Base-by-base conservation (phyloP, 2,888 invertebrate species). In the Agrilus mali region DNA sequence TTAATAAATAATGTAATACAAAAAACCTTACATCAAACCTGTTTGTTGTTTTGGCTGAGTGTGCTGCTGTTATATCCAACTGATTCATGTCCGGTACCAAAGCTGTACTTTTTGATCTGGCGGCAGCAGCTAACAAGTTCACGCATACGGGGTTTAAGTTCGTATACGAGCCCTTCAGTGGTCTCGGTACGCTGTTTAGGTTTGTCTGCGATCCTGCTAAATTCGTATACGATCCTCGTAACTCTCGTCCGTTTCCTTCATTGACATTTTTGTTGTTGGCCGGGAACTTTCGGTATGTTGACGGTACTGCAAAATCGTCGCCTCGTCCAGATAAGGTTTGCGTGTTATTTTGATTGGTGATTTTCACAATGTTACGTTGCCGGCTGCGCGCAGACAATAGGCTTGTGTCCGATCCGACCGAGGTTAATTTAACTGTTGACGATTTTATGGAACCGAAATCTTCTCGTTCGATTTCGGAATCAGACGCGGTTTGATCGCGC, bases 81-180 rank as follows among this genome's bases (percentile, higher is more conserved):
- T 27, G 27, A 8, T 10, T 27, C 10, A 10, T 27, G 27, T 27
- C 27, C 27, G 27, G 27, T 27, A 27, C 27, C 27, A 27, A 27
- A 27, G 2, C 27, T 10, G 8, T 27, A 10, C 41, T 38, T 20
- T 32, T 46, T 27, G 33, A 12, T 15, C 32, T 40, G 17, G 37
- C 32, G 16, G 20, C 33, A n/a, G 27, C 40, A 31, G 41, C 59
- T 13, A 62, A 61, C 43, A 63, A 52, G 51, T 57, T 56, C 8
- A 57, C 44, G 48, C 57, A 57, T 10, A 60, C 54, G 10, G 65
- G 64, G 45, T 53, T 55, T 42, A 65, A 48, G 50, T 58, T 65
- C 6, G 64, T 64, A 44, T 65, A 65, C 1, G 64, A 65, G 7
- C 61, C 60, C 45, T 59, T 63, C 42, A 65, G 45, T 40, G 54